Evolutionary conservation across 2,797 vertebrate species (phyloP).

Genomic region (Synaphobranchus kaupii): DNA sequence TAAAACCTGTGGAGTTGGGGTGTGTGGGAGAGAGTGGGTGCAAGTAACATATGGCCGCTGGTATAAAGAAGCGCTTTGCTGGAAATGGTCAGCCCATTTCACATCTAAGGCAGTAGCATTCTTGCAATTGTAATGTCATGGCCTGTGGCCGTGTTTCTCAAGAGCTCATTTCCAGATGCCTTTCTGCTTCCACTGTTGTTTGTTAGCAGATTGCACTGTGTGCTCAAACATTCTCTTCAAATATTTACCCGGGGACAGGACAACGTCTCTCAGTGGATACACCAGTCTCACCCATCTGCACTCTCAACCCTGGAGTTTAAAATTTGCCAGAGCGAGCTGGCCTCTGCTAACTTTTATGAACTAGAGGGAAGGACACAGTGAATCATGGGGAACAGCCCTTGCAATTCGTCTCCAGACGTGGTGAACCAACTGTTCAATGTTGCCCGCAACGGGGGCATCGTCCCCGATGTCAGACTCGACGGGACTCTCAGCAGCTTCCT

Average conservation of each 20-base stretch:
- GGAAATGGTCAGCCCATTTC: neutral
- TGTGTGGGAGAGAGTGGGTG: neutral
- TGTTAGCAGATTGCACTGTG: slow-evolving; percentile 12
- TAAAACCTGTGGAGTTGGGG: neutral
- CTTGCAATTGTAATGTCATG: neutral
- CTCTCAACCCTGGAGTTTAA: neutral
- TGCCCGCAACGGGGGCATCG: slow-evolving; percentile 40
- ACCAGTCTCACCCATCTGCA: neutral
- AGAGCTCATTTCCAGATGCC: slow-evolving; percentile 6
- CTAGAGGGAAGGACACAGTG: neutral
- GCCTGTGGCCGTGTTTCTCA: neutral
- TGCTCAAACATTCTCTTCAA: slow-evolving; percentile 26
- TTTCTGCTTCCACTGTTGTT: slow-evolving; percentile 16
- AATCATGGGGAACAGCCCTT: slow-evolving; percentile 54
- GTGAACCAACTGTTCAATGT: slow-evolving; percentile 46
- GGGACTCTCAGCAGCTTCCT: slow-evolving; percentile 43
- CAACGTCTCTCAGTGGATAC: slow-evolving; percentile 5
- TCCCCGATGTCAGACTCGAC: slow-evolving; percentile 56
- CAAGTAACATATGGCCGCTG: no score
- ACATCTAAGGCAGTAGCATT: neutral
- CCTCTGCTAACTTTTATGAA: neutral
- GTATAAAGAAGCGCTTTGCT: neutral
- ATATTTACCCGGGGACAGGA: slow-evolving; percentile 22
- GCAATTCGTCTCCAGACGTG: slow-evolving; percentile 46
- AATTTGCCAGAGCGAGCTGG: neutral